Evolutionary conservation across 2,113 vertebrate genomes (phyloP), one percentile per base, ranked within the genome.

Genomic region (Myiopsitta monachus): DNA sequence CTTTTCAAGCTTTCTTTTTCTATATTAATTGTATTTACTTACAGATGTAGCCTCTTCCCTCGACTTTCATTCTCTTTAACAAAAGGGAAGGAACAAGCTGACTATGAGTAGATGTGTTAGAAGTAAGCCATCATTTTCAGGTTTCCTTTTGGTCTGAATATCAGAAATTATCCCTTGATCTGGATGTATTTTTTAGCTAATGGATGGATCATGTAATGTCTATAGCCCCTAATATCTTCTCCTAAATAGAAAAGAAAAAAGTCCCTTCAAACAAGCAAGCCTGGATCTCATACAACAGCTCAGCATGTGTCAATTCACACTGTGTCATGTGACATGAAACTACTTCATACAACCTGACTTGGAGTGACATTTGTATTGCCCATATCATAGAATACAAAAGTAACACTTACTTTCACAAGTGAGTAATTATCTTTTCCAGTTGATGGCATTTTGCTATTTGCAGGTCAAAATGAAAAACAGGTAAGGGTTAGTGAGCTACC

Each of bases 291-390:
- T 98, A 96, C 96, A 97, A 95, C 96, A 96, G 95, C 97, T 97
- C 97, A 98, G 97, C 96, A 12, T 97, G 98, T 96, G 94, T 97
- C 95, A 96, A 92, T 97, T 98, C 97, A 97, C 94, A 96, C 95
- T 75, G 79, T 68, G 78, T 94, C 98, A 97, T 78, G 94, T 98
- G 98, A 97, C 92, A 92, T 64, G 87, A 89, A 97, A 89, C 96
- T 97, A 93, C 96, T 98, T 98, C 97, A 97, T 97, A 94, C 96
- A 97, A 72, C 92, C 96, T 94, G 95, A 95, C 93, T 95, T 59
- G 85, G 89, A 97, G 94, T 97, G 97, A 97, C 96, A 96, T 97
- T 96, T 97, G 92, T 96, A 94, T 97, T 97, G 94, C 96, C 92
- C 66, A 41, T 87, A 95, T 85, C 90, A 78, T 73, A 78, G 52